Base-by-base conservation (phyloP, 2,113 vertebrate genomes). In the Oxyruncus cristatus region DNA sequence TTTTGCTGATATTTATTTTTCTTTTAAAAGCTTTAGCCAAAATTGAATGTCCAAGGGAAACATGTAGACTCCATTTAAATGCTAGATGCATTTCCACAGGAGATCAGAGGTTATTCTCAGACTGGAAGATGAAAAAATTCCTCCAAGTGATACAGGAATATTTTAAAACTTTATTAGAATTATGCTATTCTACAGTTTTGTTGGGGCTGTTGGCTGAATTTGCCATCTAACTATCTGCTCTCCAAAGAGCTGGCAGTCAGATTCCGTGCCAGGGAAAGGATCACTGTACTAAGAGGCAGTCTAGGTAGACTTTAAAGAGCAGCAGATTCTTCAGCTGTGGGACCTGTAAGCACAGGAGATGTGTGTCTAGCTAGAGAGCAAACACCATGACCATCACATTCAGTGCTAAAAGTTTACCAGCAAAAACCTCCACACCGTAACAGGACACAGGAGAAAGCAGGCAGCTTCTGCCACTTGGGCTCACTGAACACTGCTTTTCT, bases 71-170 rank as follows among this genome's bases (percentile, higher is more conserved):
- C 30, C 39, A 80, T 73, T 96, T 85, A 93, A 85, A 95, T 66
- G 78, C 63, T 59, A 53, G 23, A 41, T 63, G 21, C 33, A 59
- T 83, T 95, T 88, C 35, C 13, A 74, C 1, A 6, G 41, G 86
- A 86, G 68, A 93, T 58, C 82, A 94, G 85, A 92, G 89, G 82
- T 92, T 94, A 90, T 90, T 94, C 75, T 93, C 63, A 77, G 92
- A 90, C 39, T 13, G 46, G 42, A 62, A 85, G 42, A 88, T 41
- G 35, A 89, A 93, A 94, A 79, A 77, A 66, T 1, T 19, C n/a
- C 88, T 55, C 42, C 32, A 77, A 96, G 50, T 41, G 21, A 77
- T 85, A 73, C 23, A 63, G 68, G 52, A 86, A 89, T 93, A 92
- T 86, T 86, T 92, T 46, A 74, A 93, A 91, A 77, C 9, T 58